A percentile compares a stretch with the other conserved stretches of the same genome.
Conservation (phyloP, 2,797 vertebrate species). For the Dryobates pubescens region DNA sequence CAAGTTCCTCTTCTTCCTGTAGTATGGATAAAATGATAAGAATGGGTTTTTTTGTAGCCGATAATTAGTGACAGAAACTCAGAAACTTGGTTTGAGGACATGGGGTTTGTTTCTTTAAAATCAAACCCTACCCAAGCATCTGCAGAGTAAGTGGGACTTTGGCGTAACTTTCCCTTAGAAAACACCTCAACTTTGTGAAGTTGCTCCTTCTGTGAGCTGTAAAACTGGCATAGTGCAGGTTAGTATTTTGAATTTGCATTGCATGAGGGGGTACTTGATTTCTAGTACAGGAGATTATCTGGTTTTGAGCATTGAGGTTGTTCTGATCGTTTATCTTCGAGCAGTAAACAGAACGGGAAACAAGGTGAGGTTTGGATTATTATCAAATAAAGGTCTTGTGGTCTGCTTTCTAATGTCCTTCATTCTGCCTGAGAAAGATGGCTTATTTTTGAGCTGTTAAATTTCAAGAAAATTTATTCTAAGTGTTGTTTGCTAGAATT, state of each 20-base stretch:
- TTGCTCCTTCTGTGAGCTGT: background rate
- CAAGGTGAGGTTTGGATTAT: background rate
- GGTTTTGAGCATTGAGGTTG: background rate
- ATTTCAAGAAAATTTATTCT: background rate
- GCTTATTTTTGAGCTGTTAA: background rate
- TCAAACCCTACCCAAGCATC: background rate
- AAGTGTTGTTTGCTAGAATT: background rate
- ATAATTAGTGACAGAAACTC: background rate
- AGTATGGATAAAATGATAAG: background rate
- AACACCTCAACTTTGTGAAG: background rate
- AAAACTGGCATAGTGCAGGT: background rate
- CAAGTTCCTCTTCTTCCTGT: background rate
- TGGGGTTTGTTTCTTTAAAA: background rate
- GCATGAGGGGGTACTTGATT: background rate
- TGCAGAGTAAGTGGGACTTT: background rate
- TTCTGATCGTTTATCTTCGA: background rate
- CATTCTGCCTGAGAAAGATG: background rate
- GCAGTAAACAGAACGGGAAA: background rate
- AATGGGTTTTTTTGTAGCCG: background rate
- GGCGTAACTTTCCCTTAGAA: background rate
- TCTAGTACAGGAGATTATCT: background rate
- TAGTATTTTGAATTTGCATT: background rate
- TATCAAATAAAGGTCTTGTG: background rate
- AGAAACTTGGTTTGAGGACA: background rate
- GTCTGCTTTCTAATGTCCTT: background rate